Conservation (phyloP, 35 echinoderm and acorn worm species). For the Apostichopus parvimensis region DNA sequence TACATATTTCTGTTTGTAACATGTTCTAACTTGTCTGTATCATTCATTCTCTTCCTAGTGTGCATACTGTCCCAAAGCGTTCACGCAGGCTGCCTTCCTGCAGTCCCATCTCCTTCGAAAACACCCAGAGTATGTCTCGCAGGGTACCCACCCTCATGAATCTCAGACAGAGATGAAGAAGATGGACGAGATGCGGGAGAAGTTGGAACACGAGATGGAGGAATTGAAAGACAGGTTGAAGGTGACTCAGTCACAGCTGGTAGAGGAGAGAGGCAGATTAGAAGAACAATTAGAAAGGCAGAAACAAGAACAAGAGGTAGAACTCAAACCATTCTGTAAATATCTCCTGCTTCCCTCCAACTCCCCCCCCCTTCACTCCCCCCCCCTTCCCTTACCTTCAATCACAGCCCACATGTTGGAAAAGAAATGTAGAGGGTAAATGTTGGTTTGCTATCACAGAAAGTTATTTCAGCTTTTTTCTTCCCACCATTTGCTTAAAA, state of each 20-base stretch:
- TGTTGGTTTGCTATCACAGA: too few relatives aligned
- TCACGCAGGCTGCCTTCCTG: conserved; percentile 79
- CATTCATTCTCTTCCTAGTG: conserved; percentile 67
- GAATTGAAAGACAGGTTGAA: conserved; percentile 76
- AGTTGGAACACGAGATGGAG: conserved; percentile 78
- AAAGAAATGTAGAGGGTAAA: too few relatives aligned
- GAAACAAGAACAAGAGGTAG: conserved; percentile 60
- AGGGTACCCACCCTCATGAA: not conserved
- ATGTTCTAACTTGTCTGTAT: not conserved
- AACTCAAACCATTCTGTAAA: not conserved
- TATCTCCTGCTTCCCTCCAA: not conserved
- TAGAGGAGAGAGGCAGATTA: conserved; percentile 65
- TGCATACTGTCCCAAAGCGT: conserved; percentile 88
- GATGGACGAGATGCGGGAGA: conserved; percentile 64
- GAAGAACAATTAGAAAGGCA: conserved; percentile 63
- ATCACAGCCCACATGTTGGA: too few relatives aligned
- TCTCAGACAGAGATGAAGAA: conserved; percentile 39
- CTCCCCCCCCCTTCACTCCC: not conserved
- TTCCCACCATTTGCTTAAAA: too few relatives aligned
- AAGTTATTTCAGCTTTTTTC: too few relatives aligned
- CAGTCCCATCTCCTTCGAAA: conserved; percentile 85
- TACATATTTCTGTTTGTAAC: too few relatives aligned
- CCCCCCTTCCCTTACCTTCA: too few relatives aligned
- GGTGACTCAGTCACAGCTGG: conserved; percentile 74
- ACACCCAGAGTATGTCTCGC: conserved; percentile 78